These are phyloP conservation scores for Podarcis siculus DNA, from an alignment of 2,797 vertebrate genomes.

Conservation along the genomic window DNA sequence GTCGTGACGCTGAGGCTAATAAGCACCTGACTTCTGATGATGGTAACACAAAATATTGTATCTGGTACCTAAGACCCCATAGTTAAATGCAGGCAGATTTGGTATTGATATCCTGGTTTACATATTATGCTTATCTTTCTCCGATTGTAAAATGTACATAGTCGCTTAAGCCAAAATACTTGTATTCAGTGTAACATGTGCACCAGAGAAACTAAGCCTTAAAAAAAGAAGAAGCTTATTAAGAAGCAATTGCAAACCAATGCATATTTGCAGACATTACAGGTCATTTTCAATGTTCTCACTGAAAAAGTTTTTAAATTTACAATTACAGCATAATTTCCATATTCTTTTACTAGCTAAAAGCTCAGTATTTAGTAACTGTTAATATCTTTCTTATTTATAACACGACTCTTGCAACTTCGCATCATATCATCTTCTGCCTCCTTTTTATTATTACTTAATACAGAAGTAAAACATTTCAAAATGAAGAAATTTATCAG, in stretches of 20 bases:
- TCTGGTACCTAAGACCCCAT: background rate
- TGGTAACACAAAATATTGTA: constrained; percentile 18
- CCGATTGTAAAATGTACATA: background rate
- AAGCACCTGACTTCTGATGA: constrained; percentile 8
- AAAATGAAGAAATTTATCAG: background rate
- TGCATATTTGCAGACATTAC: background rate
- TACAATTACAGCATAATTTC: background rate
- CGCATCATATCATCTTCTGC: background rate
- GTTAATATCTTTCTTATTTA: background rate
- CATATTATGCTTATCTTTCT: background rate
- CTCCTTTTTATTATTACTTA: background rate
- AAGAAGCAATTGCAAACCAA: background rate
- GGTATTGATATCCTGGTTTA: background rate
- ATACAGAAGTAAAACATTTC: background rate
- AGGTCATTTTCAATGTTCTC: background rate
- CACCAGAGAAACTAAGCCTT: background rate
- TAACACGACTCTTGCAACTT: background rate
- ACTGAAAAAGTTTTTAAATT: background rate
- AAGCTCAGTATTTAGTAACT: background rate
- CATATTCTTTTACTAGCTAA: background rate
- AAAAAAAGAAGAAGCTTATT: too few relatives aligned
- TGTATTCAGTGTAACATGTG: background rate
- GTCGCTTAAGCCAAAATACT: background rate
- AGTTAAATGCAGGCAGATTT: background rate
- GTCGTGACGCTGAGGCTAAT: constrained; percentile 11